Base-by-base conservation (phyloP, 2,113 vertebrate species). In the Thermophis baileyi region DNA sequence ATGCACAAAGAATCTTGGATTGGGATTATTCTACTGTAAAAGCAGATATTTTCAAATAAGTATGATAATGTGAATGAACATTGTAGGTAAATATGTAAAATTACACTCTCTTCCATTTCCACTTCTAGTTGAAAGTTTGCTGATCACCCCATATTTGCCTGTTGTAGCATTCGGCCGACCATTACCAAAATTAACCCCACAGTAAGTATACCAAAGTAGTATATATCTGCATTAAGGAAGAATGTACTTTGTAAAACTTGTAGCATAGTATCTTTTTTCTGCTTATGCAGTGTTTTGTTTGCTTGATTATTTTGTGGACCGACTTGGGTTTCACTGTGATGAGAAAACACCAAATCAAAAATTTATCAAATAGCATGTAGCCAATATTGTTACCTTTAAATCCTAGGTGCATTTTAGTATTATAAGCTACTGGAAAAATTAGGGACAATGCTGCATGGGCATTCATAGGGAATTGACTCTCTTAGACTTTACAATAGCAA, bases 131-230 rank as follows among this genome's bases (percentile, higher is more conserved):
- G 99, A 99, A 97, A 98, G 98, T 88, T 98, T 99, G 96, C 98
- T 99, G 97, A 98, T 99, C 96, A 99, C 99, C 96, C 99, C 99
- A 3, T 99, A 99, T 97, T 97, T 99, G 97, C 99, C 99, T 16
- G 99, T 99, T 18, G 99, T 99, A 95, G 99, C 99, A 89, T 99
- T 99, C 92, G 99, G 99, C 92, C 98, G 98, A 91, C 98, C 99
- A 49, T 96, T 99, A 96, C 99, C 99, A 95, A 99, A 99, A 98
- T 97, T 99, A 94, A 97, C 98, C 95, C 98, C 98, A 98, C 98
- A 99, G 99, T 99, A 98, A 99, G 99, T 98, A 96, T n/a, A 9
- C 9, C 49, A 12, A 44, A 44, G 44, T 44, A 44, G 3, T 47
- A 47, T 47, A 47, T 47, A 47, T 47, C 47, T 60, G 57, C 57